Conservation (phyloP, 2,113 vertebrate species). For the Vulpes lagopus region DNA sequence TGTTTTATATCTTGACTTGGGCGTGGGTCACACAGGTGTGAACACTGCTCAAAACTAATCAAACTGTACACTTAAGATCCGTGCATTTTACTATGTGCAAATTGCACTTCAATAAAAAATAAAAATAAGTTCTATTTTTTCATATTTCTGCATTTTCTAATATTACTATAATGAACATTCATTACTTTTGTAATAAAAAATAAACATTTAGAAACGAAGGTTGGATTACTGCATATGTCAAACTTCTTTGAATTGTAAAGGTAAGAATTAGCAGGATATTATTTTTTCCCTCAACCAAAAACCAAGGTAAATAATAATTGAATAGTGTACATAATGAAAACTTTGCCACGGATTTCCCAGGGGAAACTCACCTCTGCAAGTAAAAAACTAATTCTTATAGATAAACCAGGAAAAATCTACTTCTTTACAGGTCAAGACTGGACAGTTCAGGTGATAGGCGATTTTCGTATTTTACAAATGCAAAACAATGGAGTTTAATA, state of each 20-base stretch:
- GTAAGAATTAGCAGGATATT: constrained; percentile 84
- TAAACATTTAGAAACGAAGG: constrained; percentile 79
- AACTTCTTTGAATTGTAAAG: constrained; percentile 82
- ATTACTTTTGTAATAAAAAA: constrained; percentile 82
- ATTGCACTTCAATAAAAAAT: constrained; percentile 69
- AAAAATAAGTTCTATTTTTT: constrained; percentile 74
- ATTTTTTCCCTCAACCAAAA: constrained; percentile 78
- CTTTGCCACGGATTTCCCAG: constrained; percentile 69
- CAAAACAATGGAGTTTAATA: not conserved
- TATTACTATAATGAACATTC: constrained; percentile 82
- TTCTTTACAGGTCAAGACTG: constrained; percentile 28
- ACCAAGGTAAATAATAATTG: constrained; percentile 80
- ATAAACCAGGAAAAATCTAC: constrained; percentile 30
- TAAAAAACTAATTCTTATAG: constrained; percentile 67
- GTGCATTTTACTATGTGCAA: constrained; percentile 42
- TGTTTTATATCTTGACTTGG: not conserved
- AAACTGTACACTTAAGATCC: not conserved
- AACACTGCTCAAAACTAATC: constrained; percentile 38
- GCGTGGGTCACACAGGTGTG: not conserved
- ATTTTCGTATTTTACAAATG: constrained; percentile 46
- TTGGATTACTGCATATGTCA: constrained; percentile 84
- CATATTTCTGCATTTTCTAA: constrained; percentile 61
- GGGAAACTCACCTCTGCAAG: constrained; percentile 57
- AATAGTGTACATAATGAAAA: constrained; percentile 77
- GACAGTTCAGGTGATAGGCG: not conserved